Evolutionary conservation across 30 jellyfish, hydroid and myxozoan species (phyloP).

Genomic region (Pseudorhiza aurosa): DNA sequence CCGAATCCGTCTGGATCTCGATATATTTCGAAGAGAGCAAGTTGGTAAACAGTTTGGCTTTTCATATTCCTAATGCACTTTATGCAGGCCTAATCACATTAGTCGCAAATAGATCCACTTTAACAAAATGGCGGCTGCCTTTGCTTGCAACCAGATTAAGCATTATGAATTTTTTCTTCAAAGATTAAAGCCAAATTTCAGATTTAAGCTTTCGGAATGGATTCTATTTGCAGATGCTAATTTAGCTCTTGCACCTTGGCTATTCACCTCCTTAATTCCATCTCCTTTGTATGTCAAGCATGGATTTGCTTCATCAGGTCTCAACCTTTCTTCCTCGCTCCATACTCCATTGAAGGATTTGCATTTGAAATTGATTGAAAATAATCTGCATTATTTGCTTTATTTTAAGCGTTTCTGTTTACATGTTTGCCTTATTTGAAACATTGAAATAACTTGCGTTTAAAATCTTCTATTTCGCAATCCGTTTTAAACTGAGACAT

Average conservation of each 20-base stretch:
- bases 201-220: neutral
- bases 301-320: neutral
- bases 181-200: constrained; percentile 3
- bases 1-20: too few species aligned
- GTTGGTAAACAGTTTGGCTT: constrained; percentile 4
- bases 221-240: neutral
- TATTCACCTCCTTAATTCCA: neutral
- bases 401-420: neutral
- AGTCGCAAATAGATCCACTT: neutral
- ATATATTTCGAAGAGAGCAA: neutral
- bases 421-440: neutral
- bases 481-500: too few species aligned
- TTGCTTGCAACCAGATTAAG: neutral
- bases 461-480: too few species aligned
- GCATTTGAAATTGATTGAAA: neutral
- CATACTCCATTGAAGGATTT: neutral
- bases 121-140: constrained; percentile 7
- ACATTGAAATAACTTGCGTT: too few species aligned
- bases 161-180: neutral
- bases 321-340: neutral
- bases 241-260: neutral
- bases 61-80: neutral
- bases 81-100: constrained; percentile 13
- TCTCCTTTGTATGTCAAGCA: neutral
- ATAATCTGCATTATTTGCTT: neutral